Percentiles rank a stretch among this genome's conserved stretches.
Conservation (phyloP, 1,140 invertebrate species). For the Drosophila nasuta region DNA sequence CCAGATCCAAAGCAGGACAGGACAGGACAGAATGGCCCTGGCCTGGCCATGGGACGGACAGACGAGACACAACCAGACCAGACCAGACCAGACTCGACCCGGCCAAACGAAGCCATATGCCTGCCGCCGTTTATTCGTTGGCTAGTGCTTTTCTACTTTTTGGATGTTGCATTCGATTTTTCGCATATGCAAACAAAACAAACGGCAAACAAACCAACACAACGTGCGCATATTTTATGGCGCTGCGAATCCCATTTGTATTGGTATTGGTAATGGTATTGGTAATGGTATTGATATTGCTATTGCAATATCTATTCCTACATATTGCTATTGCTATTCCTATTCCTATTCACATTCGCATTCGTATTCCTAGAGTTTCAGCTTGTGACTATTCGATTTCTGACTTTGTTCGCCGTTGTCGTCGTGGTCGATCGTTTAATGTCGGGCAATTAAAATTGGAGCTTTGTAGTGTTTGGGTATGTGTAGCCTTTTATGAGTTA, state of each 20-base stretch:
- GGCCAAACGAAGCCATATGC: slow-evolving; percentile 17
- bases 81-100: slow-evolving; percentile 11
- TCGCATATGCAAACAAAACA: slow-evolving; percentile 79
- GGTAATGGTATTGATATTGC: slow-evolving; percentile 29
- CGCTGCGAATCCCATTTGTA: slow-evolving; percentile 57
- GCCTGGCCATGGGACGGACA: slow-evolving; percentile 5
- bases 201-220: slow-evolving; percentile 74
- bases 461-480: slow-evolving; percentile 51
- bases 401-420: slow-evolving; percentile 8
- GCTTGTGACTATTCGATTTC: slow-evolving; percentile 26
- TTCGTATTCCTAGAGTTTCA: slow-evolving; percentile 18
- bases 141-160: slow-evolving; percentile 8
- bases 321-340: slow-evolving; percentile 36
- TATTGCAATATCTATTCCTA: slow-evolving; percentile 7
- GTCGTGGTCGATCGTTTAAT: slow-evolving; percentile 76
- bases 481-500: slow-evolving; percentile 66
- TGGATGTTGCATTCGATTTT: slow-evolving; percentile 28
- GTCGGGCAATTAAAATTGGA: slow-evolving; percentile 82
- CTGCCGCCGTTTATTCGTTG: background rate
- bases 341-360: slow-evolving; percentile 33
- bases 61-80: slow-evolving; percentile 11
- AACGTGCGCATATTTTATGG: slow-evolving; percentile 82
- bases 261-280: slow-evolving; percentile 38
- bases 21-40: slow-evolving; percentile 7
- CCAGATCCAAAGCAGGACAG: slow-evolving; percentile 23